These are phyloP conservation scores for Microctonus hyperodae DNA, from an alignment of 2,888 invertebrate genomes.

Conservation along the genomic window DNA sequence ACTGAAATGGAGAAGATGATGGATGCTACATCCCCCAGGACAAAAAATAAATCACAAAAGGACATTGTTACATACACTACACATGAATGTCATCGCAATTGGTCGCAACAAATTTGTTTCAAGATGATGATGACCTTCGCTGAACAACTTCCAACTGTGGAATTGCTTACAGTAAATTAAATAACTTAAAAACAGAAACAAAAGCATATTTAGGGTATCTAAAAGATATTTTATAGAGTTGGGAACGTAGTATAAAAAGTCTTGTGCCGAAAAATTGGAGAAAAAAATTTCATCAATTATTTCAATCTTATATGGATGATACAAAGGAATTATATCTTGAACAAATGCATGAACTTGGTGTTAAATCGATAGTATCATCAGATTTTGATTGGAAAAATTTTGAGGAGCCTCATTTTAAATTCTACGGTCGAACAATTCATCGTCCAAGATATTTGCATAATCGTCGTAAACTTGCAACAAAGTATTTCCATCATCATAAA, in stretches of 20 bases:
- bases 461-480: conserved; percentile 67
- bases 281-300: conserved; percentile 66
- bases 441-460: conserved; percentile 68
- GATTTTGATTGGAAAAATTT: conserved; percentile 65
- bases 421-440: conserved; percentile 70
- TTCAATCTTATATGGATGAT: conserved; percentile 67
- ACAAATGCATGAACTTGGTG: conserved; percentile 67
- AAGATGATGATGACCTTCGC: conserved; percentile 49
- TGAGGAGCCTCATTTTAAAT: conserved; percentile 68
- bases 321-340: conserved; percentile 54
- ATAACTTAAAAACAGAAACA: not conserved
- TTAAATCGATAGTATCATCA: conserved; percentile 71
- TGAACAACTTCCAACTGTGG: conserved; percentile 43
- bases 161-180: conserved; percentile 48
- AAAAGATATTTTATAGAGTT: conserved; percentile 42
- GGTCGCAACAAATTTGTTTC: conserved; percentile 40
- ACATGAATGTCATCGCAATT: conserved; percentile 37
- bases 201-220: not conserved
- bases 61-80: conserved; percentile 32
- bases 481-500: conserved; percentile 70
- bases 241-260: conserved; percentile 69
- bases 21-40: conserved; percentile 38
- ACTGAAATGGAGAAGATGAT: conserved; percentile 39
- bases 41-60: conserved; percentile 35
- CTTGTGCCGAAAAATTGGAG: conserved; percentile 68